These are phyloP conservation scores for Tor tambroides DNA, from an alignment of 2,113 vertebrate species.

Conservation along the genomic window DNA sequence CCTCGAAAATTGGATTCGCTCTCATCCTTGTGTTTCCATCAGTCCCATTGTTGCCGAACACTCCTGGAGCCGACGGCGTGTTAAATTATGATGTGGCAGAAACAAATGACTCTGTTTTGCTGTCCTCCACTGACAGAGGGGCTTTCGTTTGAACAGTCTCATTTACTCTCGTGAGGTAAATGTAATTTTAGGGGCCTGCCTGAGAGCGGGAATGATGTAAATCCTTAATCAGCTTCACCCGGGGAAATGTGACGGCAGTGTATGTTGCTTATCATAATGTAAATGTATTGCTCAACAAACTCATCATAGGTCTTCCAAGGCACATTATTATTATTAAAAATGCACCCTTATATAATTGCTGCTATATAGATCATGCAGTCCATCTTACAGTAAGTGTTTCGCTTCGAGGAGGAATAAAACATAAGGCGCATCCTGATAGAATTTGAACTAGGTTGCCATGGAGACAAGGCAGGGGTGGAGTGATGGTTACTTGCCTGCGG, in stretches of 20 bases:
- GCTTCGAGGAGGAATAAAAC: constrained; percentile 35
- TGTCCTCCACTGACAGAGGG: constrained; percentile 44
- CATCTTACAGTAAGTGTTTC: constrained; percentile 41
- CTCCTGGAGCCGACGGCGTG: constrained; percentile 50
- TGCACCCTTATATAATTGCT: constrained; percentile 1
- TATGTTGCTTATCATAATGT: constrained; percentile 20
- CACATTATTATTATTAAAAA: constrained; percentile 22
- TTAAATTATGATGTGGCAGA: constrained; percentile 60
- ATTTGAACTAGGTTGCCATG: constrained; percentile 54
- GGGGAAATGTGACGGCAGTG: not conserved
- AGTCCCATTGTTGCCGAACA: constrained; percentile 26
- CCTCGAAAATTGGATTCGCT: constrained; percentile 35
- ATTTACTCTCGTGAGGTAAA: constrained; percentile 60
- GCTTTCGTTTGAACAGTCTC: constrained; percentile 55
- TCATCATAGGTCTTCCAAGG: constrained; percentile 7
- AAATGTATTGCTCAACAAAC: constrained; percentile 12
- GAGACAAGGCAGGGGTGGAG: constrained; percentile 47
- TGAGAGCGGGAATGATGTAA: constrained; percentile 28
- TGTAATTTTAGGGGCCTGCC: constrained; percentile 53
- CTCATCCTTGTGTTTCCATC: constrained; percentile 15
- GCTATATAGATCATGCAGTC: constrained; percentile 5
- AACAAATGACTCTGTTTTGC: constrained; percentile 50
- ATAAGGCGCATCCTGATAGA: constrained; percentile 27
- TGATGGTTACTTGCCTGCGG: constrained; percentile 54
- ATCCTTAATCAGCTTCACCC: not conserved